Evolutionary conservation across 2,113 vertebrate species (phyloP), one percentile per base, ranked within the genome.

Genomic region (Chaenogobius annularis): DNA sequence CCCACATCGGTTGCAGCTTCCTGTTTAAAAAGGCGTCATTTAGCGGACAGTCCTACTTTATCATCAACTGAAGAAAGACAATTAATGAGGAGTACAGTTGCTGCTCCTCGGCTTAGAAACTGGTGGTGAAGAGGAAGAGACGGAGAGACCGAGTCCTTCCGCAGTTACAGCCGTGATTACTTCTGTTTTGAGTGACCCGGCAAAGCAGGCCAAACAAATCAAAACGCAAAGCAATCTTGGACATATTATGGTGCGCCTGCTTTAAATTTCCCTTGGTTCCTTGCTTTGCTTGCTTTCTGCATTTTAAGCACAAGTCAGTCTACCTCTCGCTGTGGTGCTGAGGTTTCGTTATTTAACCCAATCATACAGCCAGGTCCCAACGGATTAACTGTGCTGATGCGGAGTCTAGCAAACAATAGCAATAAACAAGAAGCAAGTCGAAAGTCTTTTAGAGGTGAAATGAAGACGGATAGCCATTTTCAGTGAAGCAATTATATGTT

Each of bases 201-300:
- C 72, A 69, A 78, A 75, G 66, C 63, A 67, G 20, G 74, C 75
- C 71, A 80, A 82, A 85, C 72, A 81, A 76, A 87, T 70, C 66
- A 70, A 78, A 83, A 85, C 62, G 77, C 75, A 89, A 92, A 85
- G 75, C 74, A 81, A 83, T 77, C 76, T 65, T 31, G 80, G 72
- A 83, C 74, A 81, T 69, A 68, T 64, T 82, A 76, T 77, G 78
- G 85, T 68, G 83, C 78, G 69, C 58, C 84, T 52, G 74, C 68
- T 66, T 47, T 69, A 84, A 75, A 90, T 90, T 90, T 90, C 87
- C 83, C 89, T 66, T 81, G 83, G 74, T 86, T 75, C 85, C 74
- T 19, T 59, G 50, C 64, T 15, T 67, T 40, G 47, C 17, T 59
- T 54, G 26, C 73, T 61, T 78, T 9, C 84, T 80, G 85, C 80